These are phyloP conservation scores for Thalassophryne amazonica DNA, from an alignment of 2,797 vertebrate species.

Conservation along the genomic window DNA sequence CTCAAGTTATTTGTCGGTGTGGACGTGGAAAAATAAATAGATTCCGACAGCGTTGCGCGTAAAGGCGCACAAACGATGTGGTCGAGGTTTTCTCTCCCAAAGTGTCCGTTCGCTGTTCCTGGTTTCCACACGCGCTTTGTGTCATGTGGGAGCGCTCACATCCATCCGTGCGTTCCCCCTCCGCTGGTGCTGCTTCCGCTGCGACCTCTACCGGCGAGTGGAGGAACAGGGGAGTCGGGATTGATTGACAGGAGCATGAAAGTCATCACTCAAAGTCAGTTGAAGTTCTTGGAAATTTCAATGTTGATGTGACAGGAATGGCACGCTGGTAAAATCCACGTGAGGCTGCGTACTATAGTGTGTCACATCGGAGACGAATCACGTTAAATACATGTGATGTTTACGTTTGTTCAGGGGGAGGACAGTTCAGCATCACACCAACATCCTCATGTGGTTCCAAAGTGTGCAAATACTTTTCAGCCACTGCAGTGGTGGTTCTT, in stretches of 20 bases:
- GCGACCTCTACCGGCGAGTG: conserved; percentile 78
- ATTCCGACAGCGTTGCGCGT: conserved; percentile 5
- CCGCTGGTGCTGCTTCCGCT: conserved; percentile 56
- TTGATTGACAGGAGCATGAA: not conserved
- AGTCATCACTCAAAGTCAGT: not conserved
- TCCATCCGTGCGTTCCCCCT: conserved; percentile 51
- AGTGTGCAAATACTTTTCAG: too few relatives aligned
- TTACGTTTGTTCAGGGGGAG: too few relatives aligned
- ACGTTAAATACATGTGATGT: too few relatives aligned
- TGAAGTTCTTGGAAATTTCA: too few relatives aligned
- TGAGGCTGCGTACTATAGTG: too few relatives aligned
- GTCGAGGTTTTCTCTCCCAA: conserved; percentile 36
- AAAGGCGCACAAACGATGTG: conserved; percentile 17
- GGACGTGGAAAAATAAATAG: too few relatives aligned
- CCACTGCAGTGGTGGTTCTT: too few relatives aligned
- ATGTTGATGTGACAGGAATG: too few relatives aligned
- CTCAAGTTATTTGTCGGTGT: conserved; percentile 27
- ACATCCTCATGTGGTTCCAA: too few relatives aligned
- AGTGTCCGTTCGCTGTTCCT: conserved; percentile 43
- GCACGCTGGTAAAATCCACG: too few relatives aligned
- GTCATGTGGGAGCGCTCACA: conserved; percentile 69
- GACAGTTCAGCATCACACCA: too few relatives aligned
- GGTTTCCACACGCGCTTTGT: conserved; percentile 68
- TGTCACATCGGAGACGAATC: too few relatives aligned
- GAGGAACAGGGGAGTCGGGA: conserved; percentile 18